phyloP scores from a whole-genome alignment of 2,888 invertebrate species.

The Meteorus cinctellus region DNA sequence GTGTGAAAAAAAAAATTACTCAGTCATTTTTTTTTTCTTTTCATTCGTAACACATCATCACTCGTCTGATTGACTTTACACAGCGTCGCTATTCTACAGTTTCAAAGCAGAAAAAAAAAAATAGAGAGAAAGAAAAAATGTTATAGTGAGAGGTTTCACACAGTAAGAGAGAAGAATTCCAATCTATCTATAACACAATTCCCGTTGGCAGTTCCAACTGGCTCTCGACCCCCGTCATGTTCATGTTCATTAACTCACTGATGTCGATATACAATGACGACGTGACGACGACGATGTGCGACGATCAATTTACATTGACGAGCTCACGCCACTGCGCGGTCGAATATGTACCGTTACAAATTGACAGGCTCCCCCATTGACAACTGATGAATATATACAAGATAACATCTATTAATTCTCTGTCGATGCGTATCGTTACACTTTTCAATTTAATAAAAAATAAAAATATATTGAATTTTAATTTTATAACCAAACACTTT shows the following conservation, averaged over 20 bases:
- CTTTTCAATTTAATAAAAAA: constrained; percentile 16
- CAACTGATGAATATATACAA: constrained; percentile 11
- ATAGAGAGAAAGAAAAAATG: not conserved
- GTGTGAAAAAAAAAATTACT: not conserved
- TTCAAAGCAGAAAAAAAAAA: not conserved
- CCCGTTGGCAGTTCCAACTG: not conserved
- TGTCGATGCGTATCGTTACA: constrained; percentile 6
- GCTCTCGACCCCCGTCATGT: not conserved
- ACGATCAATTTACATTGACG: constrained; percentile 25
- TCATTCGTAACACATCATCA: not conserved
- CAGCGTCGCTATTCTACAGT: not conserved
- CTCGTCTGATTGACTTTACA: not conserved
- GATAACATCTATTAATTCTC: constrained; percentile 17
- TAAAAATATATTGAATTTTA: not conserved
- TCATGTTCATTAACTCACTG: not conserved
- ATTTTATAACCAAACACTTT: constrained; percentile 2
- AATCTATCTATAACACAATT: not conserved
- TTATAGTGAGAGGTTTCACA: not conserved
- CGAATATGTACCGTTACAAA: constrained; percentile 17
- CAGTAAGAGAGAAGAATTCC: not conserved
- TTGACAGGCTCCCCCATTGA: constrained; percentile 26
- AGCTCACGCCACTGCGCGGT: not conserved
- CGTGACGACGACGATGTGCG: constrained; percentile 2
- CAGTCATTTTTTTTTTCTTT: not conserved
- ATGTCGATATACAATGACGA: constrained; percentile 1